Percentiles rank a stretch among this genome's conserved stretches.
These are phyloP conservation scores for Diarsia rubi DNA, from an alignment of 2,888 invertebrate species.

Conservation along the genomic window DNA sequence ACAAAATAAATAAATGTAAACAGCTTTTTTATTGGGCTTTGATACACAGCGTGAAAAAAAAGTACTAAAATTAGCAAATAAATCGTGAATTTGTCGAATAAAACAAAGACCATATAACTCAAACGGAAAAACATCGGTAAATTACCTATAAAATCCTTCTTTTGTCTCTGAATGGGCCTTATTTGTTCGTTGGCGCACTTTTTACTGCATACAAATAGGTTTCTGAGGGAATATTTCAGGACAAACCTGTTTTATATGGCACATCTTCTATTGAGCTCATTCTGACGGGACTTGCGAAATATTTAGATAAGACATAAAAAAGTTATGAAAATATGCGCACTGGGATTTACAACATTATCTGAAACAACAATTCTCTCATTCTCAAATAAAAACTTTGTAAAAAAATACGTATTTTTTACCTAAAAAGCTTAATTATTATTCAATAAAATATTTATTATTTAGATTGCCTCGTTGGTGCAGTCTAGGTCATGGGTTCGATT, in stretches of 20 bases:
- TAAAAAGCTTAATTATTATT: no score
- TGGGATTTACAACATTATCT: background rate
- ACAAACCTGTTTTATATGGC: constrained; percentile 58
- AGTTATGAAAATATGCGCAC: constrained; percentile 19
- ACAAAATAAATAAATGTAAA: constrained; percentile 44
- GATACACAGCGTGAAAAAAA: constrained; percentile 43
- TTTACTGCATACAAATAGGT: constrained; percentile 64
- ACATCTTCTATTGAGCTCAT: constrained; percentile 31
- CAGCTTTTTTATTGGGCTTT: constrained; percentile 51
- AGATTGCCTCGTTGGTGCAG: no score
- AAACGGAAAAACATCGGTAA: constrained; percentile 63
- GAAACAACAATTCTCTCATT: background rate
- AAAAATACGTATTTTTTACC: no score
- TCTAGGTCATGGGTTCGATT: no score
- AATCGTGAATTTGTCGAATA: constrained; percentile 60
- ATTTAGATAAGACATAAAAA: constrained; percentile 34
- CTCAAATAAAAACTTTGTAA: no score
- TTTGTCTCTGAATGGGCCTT: constrained; percentile 53
- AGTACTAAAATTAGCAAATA: constrained; percentile 58
- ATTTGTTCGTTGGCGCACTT: constrained; percentile 55
- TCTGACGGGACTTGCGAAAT: constrained; percentile 20
- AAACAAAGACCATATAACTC: constrained; percentile 65
- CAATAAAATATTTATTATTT: no score
- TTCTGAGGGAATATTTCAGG: constrained; percentile 44
- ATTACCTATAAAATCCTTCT: constrained; percentile 65